Evolutionary conservation across 2,888 invertebrate species (phyloP), one percentile per base, ranked within the genome.

Genomic region (Priocnemis perturbator): DNA sequence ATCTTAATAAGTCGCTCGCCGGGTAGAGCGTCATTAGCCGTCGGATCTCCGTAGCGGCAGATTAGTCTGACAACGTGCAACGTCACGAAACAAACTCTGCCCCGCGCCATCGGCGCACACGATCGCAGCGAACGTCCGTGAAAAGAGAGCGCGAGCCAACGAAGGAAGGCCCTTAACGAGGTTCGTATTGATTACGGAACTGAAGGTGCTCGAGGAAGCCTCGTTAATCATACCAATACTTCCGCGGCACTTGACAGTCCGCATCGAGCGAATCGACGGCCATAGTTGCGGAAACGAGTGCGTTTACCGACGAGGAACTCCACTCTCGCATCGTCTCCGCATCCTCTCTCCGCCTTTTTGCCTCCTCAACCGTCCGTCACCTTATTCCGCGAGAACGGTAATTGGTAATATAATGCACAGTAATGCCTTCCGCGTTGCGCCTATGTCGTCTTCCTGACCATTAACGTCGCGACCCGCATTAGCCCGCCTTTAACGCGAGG

Each of bases 81-180:
- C 50, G 50, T 50, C 50, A 19, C 50, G 50, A 17, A 19, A 19
- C 50, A 50, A 50, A 50, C 37, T 37, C 37, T 26, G 37, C 4
- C 37, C 26, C 3, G 26, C 3, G 47, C 17, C n/a, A 11, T 5
- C 4, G 11, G n/a, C 47, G 47, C 7, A 47, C 47, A 47, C 47
- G 47, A 15, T 15, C 47, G 7, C 47, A 5, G 26, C 26, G 26
- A 26, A 17, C 47, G 17, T 47, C 47, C 47, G 50, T 50, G 50
- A 50, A 50, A 50, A 50, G 50, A 50, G 50, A 50, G 50, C 5
- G 19, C 50, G 17, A 50, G 19, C 14, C 14, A 11, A 26, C 11
- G 50, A n/a, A 50, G 50, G 50, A 50, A n/a, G n/a, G 50, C 50
- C 50, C 50, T 50, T 50, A 50, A 50, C 50, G 50, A 50, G 50